A percentile compares a stretch with the other conserved stretches of the same genome.
Conservation (phyloP, 2,113 vertebrate genomes). For the Saguinus midas region DNA sequence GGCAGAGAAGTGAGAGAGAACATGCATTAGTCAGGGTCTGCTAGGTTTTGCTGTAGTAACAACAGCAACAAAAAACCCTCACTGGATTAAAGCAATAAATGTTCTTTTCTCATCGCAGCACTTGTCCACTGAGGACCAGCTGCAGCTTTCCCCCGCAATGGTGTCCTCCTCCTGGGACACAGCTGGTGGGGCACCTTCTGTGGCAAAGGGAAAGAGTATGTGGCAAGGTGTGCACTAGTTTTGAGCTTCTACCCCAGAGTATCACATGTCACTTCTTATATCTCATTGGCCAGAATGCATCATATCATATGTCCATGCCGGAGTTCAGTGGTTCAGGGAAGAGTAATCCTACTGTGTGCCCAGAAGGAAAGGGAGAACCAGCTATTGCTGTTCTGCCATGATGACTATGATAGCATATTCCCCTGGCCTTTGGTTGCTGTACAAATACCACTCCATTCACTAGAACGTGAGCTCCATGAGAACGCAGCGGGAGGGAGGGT, state of each 20-base stretch:
- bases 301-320: neutral
- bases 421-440: neutral
- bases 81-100: neutral
- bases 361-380: neutral
- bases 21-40: neutral
- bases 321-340: neutral
- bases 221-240: neutral
- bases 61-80: neutral
- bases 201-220: neutral
- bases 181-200: neutral
- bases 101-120: neutral
- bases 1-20: neutral
- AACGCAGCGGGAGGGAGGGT: fast-evolving
- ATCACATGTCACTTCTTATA: neutral
- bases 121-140: neutral
- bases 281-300: neutral
- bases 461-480: neutral
- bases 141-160: neutral
- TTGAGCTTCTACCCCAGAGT: neutral
- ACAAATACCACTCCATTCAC: neutral
- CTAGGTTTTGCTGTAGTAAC: neutral
- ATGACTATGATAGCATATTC: neutral
- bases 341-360: neutral
- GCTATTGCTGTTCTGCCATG: neutral
- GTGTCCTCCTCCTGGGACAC: neutral